Base-by-base conservation (phyloP, 2,888 invertebrate species). In the Lacanobia wlatinum region DNA sequence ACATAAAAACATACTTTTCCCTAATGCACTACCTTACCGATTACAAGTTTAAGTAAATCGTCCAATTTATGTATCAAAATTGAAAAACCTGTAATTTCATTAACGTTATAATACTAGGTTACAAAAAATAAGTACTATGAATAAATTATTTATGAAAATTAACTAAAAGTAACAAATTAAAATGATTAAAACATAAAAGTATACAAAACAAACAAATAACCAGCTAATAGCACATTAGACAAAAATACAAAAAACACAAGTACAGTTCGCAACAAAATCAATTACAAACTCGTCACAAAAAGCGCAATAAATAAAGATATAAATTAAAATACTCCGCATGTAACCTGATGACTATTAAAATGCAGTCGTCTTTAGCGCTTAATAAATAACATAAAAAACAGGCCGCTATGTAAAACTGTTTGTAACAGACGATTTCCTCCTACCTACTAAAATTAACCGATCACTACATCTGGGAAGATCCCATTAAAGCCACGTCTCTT, bases 401-500 rank as follows among this genome's bases (percentile, higher is more conserved):
- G 80, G 83, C 82, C 82, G 88, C 91, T 95, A 95, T 94, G 91
- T 94, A 94, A 91, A 90, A 88, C 85, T 77, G 81, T 78, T 78
- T 75, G 86, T 88, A 89, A 86, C 90, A 86, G 88, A 92, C 90
- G 90, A 93, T 94, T 94, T 93, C 91, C 94, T 94, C 94, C 93
- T 94, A 94, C 94, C 92, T 91, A 94, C 94, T 88, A 93, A 95
- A 94, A 94, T 93, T 93, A 91, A 90, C 91, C 87, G 91, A 91
- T 89, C 88, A 80, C 76, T 73, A 80, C 83, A 87, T 91, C 92
- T 94, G 95, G 96, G 95, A 94, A 94, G 95, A 94, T 90, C 92
- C 96, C 87, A 92, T 86, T 90, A 93, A 87, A 90, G 94, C 95
- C 95, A 91, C 95, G 94, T 93, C 95, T 95, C 91, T 91, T 90